Evolutionary conservation across 2,113 vertebrate genomes (phyloP).

Genomic region (Bettongia penicillata): DNA sequence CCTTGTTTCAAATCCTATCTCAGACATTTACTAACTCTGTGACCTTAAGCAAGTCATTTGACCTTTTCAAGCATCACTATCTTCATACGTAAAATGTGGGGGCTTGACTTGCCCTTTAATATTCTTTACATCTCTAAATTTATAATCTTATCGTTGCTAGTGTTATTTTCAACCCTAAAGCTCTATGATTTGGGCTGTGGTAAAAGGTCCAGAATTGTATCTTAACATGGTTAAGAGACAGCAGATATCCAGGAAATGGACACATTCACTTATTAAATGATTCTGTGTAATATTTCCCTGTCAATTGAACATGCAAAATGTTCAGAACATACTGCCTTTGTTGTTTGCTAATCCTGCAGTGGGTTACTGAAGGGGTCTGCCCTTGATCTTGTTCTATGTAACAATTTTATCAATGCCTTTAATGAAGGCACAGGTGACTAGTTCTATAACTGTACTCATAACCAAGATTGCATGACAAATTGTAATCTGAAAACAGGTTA

Average conservation of each 20-base stretch:
- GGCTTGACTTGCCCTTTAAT: background rate
- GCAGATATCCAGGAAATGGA: background rate
- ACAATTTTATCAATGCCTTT: background rate
- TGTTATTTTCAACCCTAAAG: background rate
- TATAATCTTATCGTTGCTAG: background rate
- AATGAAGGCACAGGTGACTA: background rate
- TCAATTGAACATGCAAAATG: background rate
- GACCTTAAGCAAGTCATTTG: background rate
- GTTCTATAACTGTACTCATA: background rate
- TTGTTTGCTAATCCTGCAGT: background rate
- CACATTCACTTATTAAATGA: background rate
- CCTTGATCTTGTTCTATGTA: background rate
- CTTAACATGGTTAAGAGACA: background rate
- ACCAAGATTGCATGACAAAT: background rate
- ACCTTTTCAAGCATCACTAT: background rate
- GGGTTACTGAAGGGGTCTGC: background rate
- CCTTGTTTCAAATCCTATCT: background rate
- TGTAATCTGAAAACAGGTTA: background rate
- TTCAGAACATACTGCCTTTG: background rate
- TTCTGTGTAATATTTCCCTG: background rate
- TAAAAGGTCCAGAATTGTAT: background rate
- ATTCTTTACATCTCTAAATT: no score
- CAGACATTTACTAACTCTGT: background rate
- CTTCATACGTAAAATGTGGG: background rate
- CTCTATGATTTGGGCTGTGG: background rate